Conservation (phyloP, 2,888 invertebrate species). For the Phrixothrix hirtus region DNA sequence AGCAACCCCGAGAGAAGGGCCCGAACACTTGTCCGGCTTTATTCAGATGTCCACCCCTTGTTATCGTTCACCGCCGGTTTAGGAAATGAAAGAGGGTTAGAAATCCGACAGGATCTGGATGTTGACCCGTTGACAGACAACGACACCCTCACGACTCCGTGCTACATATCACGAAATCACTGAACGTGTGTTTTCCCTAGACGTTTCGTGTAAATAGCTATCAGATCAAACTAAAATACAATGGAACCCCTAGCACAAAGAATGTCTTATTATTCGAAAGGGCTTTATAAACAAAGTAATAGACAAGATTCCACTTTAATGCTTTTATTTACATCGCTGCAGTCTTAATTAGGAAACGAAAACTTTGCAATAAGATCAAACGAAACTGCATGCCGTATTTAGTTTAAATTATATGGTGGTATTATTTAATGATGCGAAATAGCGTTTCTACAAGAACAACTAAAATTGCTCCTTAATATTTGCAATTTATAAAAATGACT, state of each 20-base stretch:
- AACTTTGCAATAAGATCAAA: too few species aligned
- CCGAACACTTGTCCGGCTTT: conserved; percentile 46
- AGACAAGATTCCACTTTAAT: not conserved
- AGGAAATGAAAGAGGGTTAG: conserved; percentile 49
- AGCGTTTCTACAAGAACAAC: too few species aligned
- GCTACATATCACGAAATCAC: conserved; percentile 34
- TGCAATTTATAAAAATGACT: too few species aligned
- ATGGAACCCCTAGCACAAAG: conserved; percentile 7
- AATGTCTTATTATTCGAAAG: conserved; percentile 8
- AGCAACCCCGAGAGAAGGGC: conserved; percentile 40
- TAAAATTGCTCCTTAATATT: too few species aligned
- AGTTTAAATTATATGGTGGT: too few species aligned
- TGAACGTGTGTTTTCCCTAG: conserved; percentile 32
- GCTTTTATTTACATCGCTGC: not conserved
- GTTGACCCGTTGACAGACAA: conserved; percentile 43
- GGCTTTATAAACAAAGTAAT: conserved; percentile 13
- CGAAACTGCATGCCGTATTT: too few species aligned
- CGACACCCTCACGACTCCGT: conserved; percentile 42
- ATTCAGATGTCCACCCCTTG: conserved; percentile 44
- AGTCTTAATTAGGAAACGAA: too few species aligned
- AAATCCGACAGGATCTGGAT: conserved; percentile 50
- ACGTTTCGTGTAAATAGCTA: conserved; percentile 31
- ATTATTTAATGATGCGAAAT: too few species aligned
- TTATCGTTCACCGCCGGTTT: conserved; percentile 42
- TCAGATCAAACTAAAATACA: conserved; percentile 29